Percentiles rank a stretch among this genome's conserved stretches.
Conservation (phyloP, 2,797 vertebrate genomes). For the Poeciliopsis infans region DNA sequence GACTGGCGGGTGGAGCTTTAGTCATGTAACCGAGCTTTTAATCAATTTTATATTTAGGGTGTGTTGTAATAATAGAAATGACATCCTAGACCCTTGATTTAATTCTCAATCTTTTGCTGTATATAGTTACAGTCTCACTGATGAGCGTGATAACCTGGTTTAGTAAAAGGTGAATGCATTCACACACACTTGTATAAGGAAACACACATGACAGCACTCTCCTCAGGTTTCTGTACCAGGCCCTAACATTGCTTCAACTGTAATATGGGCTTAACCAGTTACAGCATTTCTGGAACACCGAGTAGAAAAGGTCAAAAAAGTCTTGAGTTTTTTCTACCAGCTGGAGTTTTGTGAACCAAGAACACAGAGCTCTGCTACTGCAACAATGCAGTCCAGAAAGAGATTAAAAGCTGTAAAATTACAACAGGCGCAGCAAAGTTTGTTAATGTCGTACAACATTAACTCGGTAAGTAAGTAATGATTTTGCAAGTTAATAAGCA, state of each 20-base stretch:
- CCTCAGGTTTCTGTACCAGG: background rate
- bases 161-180: slow-evolving; percentile 15
- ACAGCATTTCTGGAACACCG: background rate
- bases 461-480: background rate
- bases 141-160: slow-evolving; percentile 42
- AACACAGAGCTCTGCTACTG: background rate
- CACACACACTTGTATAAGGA: background rate
- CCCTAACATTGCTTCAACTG: background rate
- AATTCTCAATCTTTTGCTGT: background rate
- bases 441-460: background rate
- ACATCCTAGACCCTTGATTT: slow-evolving; percentile 43
- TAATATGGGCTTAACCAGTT: background rate
- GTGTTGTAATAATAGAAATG: slow-evolving; percentile 56
- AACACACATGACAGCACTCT: slow-evolving; percentile 2
- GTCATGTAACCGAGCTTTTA: slow-evolving; percentile 71
- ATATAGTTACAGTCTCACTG: slow-evolving; percentile 48
- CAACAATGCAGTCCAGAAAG: background rate
- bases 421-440: background rate
- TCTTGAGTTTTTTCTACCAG: background rate
- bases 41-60: slow-evolving; percentile 70
- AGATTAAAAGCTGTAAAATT: background rate
- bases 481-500: background rate
- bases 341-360: background rate
- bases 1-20: slow-evolving; percentile 30
- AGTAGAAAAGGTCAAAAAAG: background rate